Evolutionary conservation across 2,113 vertebrate genomes (phyloP), one percentile per base, ranked within the genome.

Genomic region (Planiliza haematocheilus): DNA sequence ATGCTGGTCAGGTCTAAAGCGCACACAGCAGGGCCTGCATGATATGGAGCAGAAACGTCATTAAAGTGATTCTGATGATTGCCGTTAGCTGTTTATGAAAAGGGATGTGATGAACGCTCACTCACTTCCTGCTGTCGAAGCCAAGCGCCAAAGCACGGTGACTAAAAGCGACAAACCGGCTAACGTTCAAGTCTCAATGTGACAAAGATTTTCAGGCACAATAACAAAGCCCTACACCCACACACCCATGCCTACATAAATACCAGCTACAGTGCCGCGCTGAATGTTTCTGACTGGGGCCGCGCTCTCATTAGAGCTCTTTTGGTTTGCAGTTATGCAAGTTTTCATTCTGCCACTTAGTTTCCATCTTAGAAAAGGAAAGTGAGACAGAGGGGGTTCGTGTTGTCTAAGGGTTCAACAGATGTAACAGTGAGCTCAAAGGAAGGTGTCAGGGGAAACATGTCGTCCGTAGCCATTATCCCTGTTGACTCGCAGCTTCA

Each of bases 121-220:
- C 37, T 74, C 17, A 50, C 18, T 82, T 80, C 62, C 70, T 24
- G 34, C 18, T 20, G 75, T 45, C 4, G 14, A 20, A n/a, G 45
- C 71, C 65, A 70, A 76, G 56, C 76, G 58, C 67, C 20, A 67
- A 81, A 11, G 52, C 67, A 68, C 7, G 7, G 75, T 57, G 70
- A 71, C 58, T 52, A 84, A 62, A 36, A 6, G 68, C 4, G 13
- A 82, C 18, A 39, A 82, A 72, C 46, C 41, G 53, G 45, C 64
- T 39, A 51, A 39, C 69, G 48, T 55, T 42, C 49, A 69, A 69
- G 60, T 71, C 39, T 64, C 64, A 83, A 77, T 64, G 64, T 59
- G 81, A 74, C 77, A 83, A 85, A 78, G 67, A 56, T 34, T 79
- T 74, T 46, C 30, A 4, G 11, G 38, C 64, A 63, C 63, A 53